Evolutionary conservation across 2,113 vertebrate genomes (phyloP).

Genomic region (Polypterus senegalus): DNA sequence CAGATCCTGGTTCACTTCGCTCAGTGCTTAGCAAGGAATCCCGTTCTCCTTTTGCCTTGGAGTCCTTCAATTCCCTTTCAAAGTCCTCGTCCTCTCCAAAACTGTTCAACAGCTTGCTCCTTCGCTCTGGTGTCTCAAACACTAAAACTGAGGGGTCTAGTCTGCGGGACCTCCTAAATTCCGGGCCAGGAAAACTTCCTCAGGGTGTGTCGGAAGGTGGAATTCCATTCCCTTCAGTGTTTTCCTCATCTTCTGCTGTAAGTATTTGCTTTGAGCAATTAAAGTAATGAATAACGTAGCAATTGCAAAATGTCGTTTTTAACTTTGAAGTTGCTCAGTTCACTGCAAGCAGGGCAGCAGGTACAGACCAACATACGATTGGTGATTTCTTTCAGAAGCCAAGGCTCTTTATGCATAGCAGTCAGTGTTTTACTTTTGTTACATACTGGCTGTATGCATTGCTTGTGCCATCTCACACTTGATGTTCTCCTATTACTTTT

Average conservation of each 20-base stretch:
- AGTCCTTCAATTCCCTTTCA: slow-evolving; percentile 78
- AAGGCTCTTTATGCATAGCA: no score
- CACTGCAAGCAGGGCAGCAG: no score
- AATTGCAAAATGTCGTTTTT: no score
- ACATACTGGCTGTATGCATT: no score
- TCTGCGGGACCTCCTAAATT: slow-evolving; percentile 88
- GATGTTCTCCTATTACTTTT: no score
- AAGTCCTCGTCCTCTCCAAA: slow-evolving; percentile 79
- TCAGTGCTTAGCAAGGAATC: slow-evolving; percentile 83
- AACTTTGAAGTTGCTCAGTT: no score
- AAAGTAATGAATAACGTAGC: no score
- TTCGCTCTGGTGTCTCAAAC: slow-evolving; percentile 75
- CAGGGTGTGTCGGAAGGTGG: slow-evolving; percentile 71
- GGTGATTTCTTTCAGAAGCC: no score
- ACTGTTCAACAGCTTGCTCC: slow-evolving; percentile 86
- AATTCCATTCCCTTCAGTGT: slow-evolving; percentile 89
- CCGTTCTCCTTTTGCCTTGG: slow-evolving; percentile 77
- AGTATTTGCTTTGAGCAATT: no score
- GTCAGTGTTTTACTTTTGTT: no score
- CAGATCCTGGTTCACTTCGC: slow-evolving; percentile 77
- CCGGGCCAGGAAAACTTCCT: slow-evolving; percentile 83
- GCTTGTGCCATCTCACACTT: no score
- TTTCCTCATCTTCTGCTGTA: slow-evolving; percentile 74
- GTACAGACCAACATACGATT: no score
- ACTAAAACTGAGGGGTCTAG: slow-evolving; percentile 91